Evolutionary conservation across 2,888 invertebrate species (phyloP), one percentile per base, ranked within the genome.

Genomic region (Sicus ferrugineus): DNA sequence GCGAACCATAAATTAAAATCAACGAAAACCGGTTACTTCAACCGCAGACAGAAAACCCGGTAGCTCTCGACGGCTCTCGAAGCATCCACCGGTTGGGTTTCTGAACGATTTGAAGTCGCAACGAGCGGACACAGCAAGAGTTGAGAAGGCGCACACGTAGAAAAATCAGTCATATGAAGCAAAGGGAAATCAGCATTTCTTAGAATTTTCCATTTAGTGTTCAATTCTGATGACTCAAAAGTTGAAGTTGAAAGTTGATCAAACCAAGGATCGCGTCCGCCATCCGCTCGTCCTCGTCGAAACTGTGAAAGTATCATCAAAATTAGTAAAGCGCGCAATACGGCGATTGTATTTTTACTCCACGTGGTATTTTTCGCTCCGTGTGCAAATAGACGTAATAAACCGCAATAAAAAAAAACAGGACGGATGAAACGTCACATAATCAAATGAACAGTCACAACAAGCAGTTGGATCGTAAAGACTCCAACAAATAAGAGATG

Each of bases 1-100:
- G 5, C 14, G 23, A 14, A 21, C 14, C 50, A 50, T 50, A 50
- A 50, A 48, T 48, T 64, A 48, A 30, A 64, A 64, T 64, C 34
- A 50, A 50, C 21, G 26, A 21, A 50, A 64, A 61, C 61, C 42
- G 61, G 61, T 61, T 38, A 34, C 61, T 38, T 19, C 30, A n/a
- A 30, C 56, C 30, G 56, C 30, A 7, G 11, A 30, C 28, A 26
- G 6, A 42, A 50, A 64, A 9, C 31, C 50, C 50, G 48, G 64
- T 64, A 64, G 64, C 64, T 14, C 50, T 50, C n/a, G 34, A 21
- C 9, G 19, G 61, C 26, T 28, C 26, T 16, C 11, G 54, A 46
- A 16, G n/a, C n/a, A n/a, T 16, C 46, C 14, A 11, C 46, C 5
- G 5, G n/a, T 46, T 46, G 14, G n/a, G 19, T 3, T 16, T 11